Evolutionary conservation across 2,113 vertebrate genomes (phyloP).

Genomic region (Entelurus aequoreus): DNA sequence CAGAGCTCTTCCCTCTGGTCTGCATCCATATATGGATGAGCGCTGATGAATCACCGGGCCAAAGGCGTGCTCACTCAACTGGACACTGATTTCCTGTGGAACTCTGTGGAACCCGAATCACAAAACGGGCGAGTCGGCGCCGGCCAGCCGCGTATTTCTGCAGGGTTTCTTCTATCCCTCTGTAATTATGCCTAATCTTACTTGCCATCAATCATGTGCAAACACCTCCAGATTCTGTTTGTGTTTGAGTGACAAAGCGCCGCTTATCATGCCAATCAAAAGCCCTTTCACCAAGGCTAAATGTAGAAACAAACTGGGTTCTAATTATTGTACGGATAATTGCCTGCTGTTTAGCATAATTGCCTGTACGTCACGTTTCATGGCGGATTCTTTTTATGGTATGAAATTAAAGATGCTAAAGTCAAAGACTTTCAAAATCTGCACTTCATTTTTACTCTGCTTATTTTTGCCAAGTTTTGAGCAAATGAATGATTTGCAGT

Average conservation of each 20-base stretch:
- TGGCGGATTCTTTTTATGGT: not conserved
- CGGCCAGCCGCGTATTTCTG: slow-evolving; percentile 24
- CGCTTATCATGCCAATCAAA: slow-evolving; percentile 21
- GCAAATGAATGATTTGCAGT: no score
- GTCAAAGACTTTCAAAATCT: no score
- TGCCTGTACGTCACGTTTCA: slow-evolving; percentile 14
- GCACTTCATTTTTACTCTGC: no score
- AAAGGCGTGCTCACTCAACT: slow-evolving; percentile 18
- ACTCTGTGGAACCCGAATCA: slow-evolving; percentile 13
- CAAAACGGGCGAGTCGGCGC: slow-evolving; percentile 39
- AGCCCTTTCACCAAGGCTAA: slow-evolving; percentile 21
- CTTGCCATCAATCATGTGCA: slow-evolving; percentile 43
- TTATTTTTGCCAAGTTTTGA: no score
- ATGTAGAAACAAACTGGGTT: slow-evolving; percentile 35
- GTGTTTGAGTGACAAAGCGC: not conserved
- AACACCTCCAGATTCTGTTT: slow-evolving; percentile 17
- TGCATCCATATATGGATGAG: slow-evolving; percentile 7
- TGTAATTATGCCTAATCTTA: slow-evolving; percentile 46
- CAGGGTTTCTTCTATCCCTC: slow-evolving; percentile 1
- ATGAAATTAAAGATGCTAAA: not conserved
- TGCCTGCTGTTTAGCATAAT: slow-evolving; percentile 32
- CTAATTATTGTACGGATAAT: slow-evolving; percentile 40
- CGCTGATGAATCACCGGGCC: slow-evolving; percentile 39
- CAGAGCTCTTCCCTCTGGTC: slow-evolving; percentile 11
- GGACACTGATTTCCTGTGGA: slow-evolving; percentile 33